These are phyloP conservation scores for Notothenia coriiceps DNA, from an alignment of 2,113 vertebrate species.

Conservation along the genomic window DNA sequence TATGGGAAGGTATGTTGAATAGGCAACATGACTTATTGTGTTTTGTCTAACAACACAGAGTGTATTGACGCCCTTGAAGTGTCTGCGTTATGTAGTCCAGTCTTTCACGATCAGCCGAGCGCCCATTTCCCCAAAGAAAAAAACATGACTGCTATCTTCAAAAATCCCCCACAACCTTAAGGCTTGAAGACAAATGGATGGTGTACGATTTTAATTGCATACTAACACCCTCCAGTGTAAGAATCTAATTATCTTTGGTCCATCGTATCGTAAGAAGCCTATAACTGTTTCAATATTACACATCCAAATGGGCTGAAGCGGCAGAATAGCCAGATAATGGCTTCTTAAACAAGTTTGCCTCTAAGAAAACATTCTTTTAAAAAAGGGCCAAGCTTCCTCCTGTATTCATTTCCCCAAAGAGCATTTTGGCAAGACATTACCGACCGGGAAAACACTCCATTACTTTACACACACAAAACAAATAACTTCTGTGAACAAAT, in stretches of 20 bases:
- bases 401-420: conserved; percentile 80
- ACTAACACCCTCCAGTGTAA: conserved; percentile 82
- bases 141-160: conserved; percentile 77
- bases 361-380: conserved; percentile 77
- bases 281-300: conserved; percentile 87
- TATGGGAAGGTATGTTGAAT: conserved; percentile 71
- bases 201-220: conserved; percentile 86
- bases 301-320: conserved; percentile 83
- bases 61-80: conserved; percentile 70
- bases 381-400: conserved; percentile 72
- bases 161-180: conserved; percentile 78
- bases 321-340: conserved; percentile 85
- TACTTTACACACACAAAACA: conserved; percentile 50
- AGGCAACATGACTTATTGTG: conserved; percentile 54
- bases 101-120: conserved; percentile 54
- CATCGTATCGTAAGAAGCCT: conserved; percentile 83
- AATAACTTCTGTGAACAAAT: conserved; percentile 40
- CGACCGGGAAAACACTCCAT: conserved; percentile 60
- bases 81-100: conserved; percentile 60
- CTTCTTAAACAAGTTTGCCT: conserved; percentile 83
- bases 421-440: conserved; percentile 67
- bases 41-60: conserved; percentile 65
- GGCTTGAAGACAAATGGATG: conserved; percentile 85
- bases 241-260: conserved; percentile 88
- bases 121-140: conserved; percentile 69